Conservation (phyloP, 2,113 vertebrate species). For the Canis aureus region DNA sequence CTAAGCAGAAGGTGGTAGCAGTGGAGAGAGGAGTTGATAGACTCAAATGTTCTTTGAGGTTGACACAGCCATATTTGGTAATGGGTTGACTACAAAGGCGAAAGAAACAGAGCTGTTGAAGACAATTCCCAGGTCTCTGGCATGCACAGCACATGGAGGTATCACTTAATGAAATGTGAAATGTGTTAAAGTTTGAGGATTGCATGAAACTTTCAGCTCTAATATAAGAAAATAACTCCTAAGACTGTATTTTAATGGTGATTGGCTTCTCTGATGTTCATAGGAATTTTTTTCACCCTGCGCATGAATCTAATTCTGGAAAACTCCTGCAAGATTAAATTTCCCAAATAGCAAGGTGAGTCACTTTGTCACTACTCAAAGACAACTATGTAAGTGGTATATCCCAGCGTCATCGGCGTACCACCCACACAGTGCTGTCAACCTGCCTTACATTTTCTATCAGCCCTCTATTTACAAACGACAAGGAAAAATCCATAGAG, state of each 20-base stretch:
- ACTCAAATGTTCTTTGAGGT: neutral
- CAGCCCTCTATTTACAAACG: neutral
- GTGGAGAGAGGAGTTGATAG: neutral
- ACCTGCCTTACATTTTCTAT: neutral
- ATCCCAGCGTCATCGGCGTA: neutral
- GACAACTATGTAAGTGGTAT: neutral
- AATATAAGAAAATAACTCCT: neutral
- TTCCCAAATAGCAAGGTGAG: conserved; percentile 19
- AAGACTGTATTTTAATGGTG: neutral
- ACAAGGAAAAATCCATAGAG: neutral
- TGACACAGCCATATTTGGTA: neutral
- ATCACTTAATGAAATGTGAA: conserved; percentile 7
- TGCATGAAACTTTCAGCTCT: neutral
- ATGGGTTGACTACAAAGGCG: neutral
- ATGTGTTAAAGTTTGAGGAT: neutral
- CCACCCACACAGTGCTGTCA: neutral
- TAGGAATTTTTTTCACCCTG: neutral
- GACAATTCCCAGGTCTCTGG: neutral
- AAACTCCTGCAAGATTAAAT: conserved; percentile 26
- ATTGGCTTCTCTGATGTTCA: neutral
- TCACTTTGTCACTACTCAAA: conserved; percentile 23
- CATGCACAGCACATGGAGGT: neutral
- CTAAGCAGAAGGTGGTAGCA: neutral
- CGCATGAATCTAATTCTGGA: conserved; percentile 21
- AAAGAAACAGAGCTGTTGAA: neutral